Conservation (phyloP, 64 coral and sea anemone genomes). For the Pocillopora verrucosa region DNA sequence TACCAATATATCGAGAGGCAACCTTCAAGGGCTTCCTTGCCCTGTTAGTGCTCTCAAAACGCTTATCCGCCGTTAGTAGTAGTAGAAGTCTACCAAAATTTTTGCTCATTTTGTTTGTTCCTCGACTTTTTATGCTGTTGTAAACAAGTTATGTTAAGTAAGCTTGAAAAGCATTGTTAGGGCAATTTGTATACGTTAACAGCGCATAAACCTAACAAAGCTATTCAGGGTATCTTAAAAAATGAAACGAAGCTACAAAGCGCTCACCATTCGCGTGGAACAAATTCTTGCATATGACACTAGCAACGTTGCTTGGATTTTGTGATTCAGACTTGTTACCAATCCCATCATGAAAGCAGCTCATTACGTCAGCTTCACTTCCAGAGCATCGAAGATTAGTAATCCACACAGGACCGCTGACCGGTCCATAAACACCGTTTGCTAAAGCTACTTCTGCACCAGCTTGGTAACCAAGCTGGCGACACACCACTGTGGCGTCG, state of each 20-base stretch:
- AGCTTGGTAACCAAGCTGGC: conserved; percentile 24
- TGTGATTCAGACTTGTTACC: neutral
- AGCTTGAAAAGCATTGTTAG: too few species aligned
- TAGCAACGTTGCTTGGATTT: neutral
- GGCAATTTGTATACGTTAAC: too few species aligned
- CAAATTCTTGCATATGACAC: conserved; percentile 1
- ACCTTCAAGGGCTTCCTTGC: too few species aligned
- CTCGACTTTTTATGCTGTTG: too few species aligned
- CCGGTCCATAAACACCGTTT: neutral
- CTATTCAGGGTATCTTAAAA: neutral
- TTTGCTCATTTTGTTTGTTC: too few species aligned
- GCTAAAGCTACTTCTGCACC: neutral
- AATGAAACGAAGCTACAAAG: too few species aligned
- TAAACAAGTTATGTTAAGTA: too few species aligned
- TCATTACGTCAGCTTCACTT: neutral
- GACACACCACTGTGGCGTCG: neutral
- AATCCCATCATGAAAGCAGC: conserved; percentile 7
- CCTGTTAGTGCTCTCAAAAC: too few species aligned
- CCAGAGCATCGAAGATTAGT: conserved; percentile 17
- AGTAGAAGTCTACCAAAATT: too few species aligned
- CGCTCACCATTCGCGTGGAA: neutral
- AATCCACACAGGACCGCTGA: neutral
- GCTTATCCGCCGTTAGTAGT: too few species aligned
- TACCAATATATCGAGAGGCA: too few species aligned
- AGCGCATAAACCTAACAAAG: too few species aligned